Evolutionary conservation across 2,797 vertebrate genomes (phyloP).

Genomic region (Arctocebus calabarensis): DNA sequence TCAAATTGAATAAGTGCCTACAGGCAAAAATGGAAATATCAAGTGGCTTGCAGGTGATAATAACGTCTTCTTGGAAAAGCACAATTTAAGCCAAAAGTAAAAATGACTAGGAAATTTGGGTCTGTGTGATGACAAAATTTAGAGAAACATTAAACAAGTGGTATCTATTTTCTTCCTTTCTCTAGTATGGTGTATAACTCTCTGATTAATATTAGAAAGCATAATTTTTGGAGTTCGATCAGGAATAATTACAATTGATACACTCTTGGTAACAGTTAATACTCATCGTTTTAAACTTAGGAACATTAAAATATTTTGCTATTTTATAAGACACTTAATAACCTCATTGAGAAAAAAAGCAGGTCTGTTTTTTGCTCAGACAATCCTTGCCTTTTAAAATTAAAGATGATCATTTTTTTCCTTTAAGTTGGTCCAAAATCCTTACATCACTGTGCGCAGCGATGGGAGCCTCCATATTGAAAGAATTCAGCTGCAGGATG

Average conservation of each 20-base stretch:
- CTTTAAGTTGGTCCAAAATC: slow-evolving; percentile 92
- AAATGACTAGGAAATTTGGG: slow-evolving; percentile 3
- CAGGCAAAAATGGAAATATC: slow-evolving; percentile 3
- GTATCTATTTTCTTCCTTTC: not conserved
- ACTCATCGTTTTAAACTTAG: not conserved
- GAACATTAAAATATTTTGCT: slow-evolving; percentile 27
- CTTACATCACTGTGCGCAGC: slow-evolving; percentile 92
- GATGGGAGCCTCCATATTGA: slow-evolving; percentile 98
- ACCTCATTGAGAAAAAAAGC: not conserved
- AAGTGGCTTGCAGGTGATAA: not conserved
- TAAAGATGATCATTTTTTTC: slow-evolving; percentile 21
- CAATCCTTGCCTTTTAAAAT: not conserved
- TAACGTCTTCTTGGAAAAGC: slow-evolving; percentile 8
- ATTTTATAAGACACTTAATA: slow-evolving; percentile 38
- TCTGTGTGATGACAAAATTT: not conserved
- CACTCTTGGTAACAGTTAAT: not conserved
- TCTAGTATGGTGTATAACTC: not conserved
- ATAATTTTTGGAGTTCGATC: not conserved
- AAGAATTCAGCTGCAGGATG: slow-evolving; percentile 92
- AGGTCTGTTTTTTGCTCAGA: not conserved
- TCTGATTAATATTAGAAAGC: not conserved
- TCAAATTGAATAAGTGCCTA: not conserved
- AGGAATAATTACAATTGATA: not conserved
- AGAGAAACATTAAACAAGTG: not conserved
- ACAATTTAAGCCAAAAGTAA: not conserved